Conservation (phyloP, 2,797 vertebrate genomes). For the Buphagus erythrorhynchus region DNA sequence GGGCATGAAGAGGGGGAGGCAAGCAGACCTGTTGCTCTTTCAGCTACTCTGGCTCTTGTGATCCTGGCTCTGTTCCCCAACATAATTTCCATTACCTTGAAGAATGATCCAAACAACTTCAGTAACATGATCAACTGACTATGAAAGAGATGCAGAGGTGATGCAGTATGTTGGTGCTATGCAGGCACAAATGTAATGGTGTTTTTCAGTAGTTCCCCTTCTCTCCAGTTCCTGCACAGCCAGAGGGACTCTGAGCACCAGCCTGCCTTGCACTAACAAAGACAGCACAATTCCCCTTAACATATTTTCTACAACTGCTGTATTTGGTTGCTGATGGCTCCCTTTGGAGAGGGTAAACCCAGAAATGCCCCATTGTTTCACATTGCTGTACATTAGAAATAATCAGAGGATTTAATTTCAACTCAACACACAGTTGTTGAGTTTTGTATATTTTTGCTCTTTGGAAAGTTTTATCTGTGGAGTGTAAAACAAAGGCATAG, state of each 20-base stretch:
- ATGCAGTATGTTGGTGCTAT: not conserved
- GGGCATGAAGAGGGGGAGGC: not conserved
- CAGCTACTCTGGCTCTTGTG: not conserved
- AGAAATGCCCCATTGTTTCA: not conserved
- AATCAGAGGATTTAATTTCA: not conserved
- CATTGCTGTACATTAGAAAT: not conserved
- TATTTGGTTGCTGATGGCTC: not conserved
- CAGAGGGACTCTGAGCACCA: not conserved
- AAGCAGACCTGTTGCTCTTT: not conserved
- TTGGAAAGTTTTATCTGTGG: not conserved
- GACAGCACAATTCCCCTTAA: not conserved
- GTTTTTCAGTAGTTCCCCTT: rapidly evolving
- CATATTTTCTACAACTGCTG: not conserved
- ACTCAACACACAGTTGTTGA: not conserved
- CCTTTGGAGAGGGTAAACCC: not conserved
- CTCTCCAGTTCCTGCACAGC: not conserved
- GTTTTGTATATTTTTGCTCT: not conserved
- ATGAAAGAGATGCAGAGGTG: not conserved
- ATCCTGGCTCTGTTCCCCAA: not conserved
- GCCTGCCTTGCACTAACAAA: not conserved
- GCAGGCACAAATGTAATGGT: not conserved
- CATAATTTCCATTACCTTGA: not conserved
- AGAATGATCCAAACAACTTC: not conserved
- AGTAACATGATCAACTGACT: not conserved
- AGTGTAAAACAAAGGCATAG: not conserved